These are phyloP conservation scores for Danio choprae DNA, from an alignment of 2,797 vertebrate species.

Conservation along the genomic window DNA sequence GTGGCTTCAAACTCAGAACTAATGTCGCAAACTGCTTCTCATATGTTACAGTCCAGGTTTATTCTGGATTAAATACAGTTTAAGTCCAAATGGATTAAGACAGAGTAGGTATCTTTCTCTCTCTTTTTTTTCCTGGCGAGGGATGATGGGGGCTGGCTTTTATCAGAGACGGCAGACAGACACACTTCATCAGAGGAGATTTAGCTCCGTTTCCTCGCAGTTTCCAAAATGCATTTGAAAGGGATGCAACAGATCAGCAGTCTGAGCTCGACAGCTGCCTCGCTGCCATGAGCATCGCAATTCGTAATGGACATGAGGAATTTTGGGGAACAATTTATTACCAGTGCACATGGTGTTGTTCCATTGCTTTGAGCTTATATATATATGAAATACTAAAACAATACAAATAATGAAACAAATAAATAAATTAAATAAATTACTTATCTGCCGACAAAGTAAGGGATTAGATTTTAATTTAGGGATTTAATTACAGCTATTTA, in stretches of 20 bases:
- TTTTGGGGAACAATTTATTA: constrained; percentile 37
- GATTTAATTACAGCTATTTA: too few species aligned
- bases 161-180: constrained; percentile 66
- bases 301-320: constrained; percentile 65
- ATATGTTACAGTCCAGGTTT: constrained; percentile 44
- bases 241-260: constrained; percentile 71
- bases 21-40: not conserved
- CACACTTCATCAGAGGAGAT: constrained; percentile 67
- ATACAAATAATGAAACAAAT: not conserved
- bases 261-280: constrained; percentile 66
- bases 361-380: not conserved
- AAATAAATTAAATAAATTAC: too few species aligned
- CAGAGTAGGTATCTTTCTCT: constrained; percentile 20
- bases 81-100: constrained; percentile 14
- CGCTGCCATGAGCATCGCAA: constrained; percentile 68
- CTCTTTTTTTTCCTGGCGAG: constrained; percentile 37
- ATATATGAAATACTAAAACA: too few species aligned
- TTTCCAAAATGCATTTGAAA: constrained; percentile 65
- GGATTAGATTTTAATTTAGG: too few species aligned
- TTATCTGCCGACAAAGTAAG: too few species aligned
- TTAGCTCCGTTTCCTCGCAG: constrained; percentile 61
- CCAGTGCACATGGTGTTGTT: constrained; percentile 12
- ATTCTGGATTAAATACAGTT: constrained; percentile 29
- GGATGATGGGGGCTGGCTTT: constrained; percentile 54
- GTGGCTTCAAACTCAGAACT: constrained; percentile 26